These are phyloP conservation scores for Chelonus formosanus DNA, from an alignment of 2,888 invertebrate species.

Conservation along the genomic window DNA sequence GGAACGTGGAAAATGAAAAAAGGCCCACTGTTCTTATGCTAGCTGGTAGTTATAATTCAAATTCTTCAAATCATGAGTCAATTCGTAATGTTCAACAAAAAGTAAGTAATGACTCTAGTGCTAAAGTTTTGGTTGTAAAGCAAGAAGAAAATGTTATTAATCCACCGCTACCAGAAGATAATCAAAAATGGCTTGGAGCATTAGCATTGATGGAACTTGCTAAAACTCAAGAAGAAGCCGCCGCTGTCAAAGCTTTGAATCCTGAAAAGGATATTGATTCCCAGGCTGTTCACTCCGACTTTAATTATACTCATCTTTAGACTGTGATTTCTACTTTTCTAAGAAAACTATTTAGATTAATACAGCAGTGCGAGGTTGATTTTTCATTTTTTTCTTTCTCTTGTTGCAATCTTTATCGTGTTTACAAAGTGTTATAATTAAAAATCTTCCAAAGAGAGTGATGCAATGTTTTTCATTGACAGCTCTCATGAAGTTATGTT, in stretches of 20 bases:
- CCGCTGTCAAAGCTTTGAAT: constrained; percentile 47
- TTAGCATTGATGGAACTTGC: constrained; percentile 72
- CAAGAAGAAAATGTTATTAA: constrained; percentile 50
- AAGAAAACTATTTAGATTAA: constrained; percentile 5
- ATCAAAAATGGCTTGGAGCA: constrained; percentile 70
- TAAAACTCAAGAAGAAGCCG: constrained; percentile 58
- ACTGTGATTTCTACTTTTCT: constrained; percentile 56
- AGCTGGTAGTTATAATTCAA: constrained; percentile 53
- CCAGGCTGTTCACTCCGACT: constrained; percentile 42
- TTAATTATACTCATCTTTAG: constrained; percentile 57
- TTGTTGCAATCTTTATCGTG: constrained; percentile 20
- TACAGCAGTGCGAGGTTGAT: constrained; percentile 12
- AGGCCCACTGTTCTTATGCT: constrained; percentile 69
- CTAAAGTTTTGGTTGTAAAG: constrained; percentile 54
- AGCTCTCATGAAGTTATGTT: constrained; percentile 2
- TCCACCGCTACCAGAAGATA: constrained; percentile 58
- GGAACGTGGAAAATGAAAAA: constrained; percentile 63
- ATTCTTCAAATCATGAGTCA: constrained; percentile 32
- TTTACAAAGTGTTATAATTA: constrained; percentile 9
- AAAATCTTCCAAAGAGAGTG: constrained; percentile 6
- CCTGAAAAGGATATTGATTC: constrained; percentile 46
- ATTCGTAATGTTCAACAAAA: constrained; percentile 25
- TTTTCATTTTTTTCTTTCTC: constrained; percentile 5
- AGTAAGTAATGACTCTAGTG: constrained; percentile 40
- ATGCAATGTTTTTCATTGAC: constrained; percentile 13